Evolutionary conservation across 2,113 vertebrate genomes (phyloP).

Genomic region (Vombatus ursinus): DNA sequence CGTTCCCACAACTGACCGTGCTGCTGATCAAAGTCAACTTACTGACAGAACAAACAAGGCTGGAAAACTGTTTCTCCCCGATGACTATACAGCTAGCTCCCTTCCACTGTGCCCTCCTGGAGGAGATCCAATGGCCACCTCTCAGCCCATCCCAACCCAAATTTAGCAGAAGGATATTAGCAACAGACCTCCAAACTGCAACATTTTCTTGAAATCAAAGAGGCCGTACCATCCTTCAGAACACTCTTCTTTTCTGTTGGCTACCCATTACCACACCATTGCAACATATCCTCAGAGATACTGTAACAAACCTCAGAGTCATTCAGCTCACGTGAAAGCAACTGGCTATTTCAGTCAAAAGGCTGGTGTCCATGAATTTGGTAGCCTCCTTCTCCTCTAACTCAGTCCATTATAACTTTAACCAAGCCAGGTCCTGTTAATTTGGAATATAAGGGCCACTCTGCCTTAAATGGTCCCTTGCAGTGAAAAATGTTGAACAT

Average conservation of each 20-base stretch:
- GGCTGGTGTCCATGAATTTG: constrained; percentile 19
- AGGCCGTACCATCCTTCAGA: constrained; percentile 57
- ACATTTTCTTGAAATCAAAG: constrained; percentile 67
- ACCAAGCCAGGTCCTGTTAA: constrained; percentile 37
- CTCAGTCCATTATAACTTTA: constrained; percentile 20
- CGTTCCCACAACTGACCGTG: background rate
- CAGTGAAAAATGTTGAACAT: background rate
- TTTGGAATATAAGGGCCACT: constrained; percentile 10
- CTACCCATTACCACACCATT: constrained; percentile 57
- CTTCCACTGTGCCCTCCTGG: background rate
- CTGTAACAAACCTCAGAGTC: constrained; percentile 7
- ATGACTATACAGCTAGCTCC: constrained; percentile 22
- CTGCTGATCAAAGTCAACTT: constrained; percentile 58
- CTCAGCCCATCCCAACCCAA: background rate
- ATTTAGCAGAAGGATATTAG: constrained; percentile 33
- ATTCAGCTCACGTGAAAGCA: constrained; percentile 52
- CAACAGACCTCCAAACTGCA: constrained; percentile 44
- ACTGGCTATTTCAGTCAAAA: background rate
- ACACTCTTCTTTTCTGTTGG: constrained; percentile 64
- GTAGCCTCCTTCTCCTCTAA: constrained; percentile 25
- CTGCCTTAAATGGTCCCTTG: constrained; percentile 23
- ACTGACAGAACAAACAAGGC: constrained; percentile 60
- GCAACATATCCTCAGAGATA: constrained; percentile 43
- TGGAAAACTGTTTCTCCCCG: constrained; percentile 51
- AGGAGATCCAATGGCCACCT: constrained; percentile 35